These are phyloP conservation scores for Mormyrops attenuatus DNA, from an alignment of 2,797 vertebrate genomes.

Conservation along the genomic window DNA sequence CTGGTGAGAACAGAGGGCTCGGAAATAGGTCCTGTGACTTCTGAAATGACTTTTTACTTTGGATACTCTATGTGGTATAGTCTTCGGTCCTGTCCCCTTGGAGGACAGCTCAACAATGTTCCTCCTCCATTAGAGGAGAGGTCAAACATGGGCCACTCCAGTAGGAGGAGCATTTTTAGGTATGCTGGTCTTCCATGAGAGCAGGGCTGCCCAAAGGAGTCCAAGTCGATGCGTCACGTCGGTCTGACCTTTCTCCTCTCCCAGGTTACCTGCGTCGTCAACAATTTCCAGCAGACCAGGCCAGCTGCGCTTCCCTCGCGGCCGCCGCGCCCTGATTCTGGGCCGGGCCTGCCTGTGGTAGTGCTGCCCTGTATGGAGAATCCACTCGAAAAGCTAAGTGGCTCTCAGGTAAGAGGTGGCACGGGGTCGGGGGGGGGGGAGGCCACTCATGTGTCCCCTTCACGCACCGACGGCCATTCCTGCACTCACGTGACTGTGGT, in stretches of 20 bases:
- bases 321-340: slow-evolving; percentile 54
- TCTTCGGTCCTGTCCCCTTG: not conserved
- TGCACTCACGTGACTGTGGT: not conserved
- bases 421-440: slow-evolving; percentile 22
- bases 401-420: slow-evolving; percentile 79
- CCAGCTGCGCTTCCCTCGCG: slow-evolving; percentile 36
- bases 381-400: slow-evolving; percentile 91
- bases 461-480: not conserved
- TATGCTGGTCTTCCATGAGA: not conserved
- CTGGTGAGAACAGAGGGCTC: slow-evolving; percentile 59
- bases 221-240: not conserved
- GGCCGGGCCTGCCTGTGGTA: slow-evolving; percentile 61
- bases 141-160: not conserved
- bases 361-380: slow-evolving; percentile 70
- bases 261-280: slow-evolving; percentile 83
- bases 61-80: not conserved
- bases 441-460: not conserved
- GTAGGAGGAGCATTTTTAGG: not conserved
- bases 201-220: slow-evolving; percentile 6
- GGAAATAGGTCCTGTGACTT: not conserved
- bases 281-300: slow-evolving; percentile 75
- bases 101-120: not conserved
- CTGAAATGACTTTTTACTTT: not conserved
- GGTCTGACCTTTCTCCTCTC: slow-evolving; percentile 18
- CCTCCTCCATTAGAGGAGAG: not conserved